Percentiles rank a stretch among this genome's conserved stretches.
Conservation (phyloP, 2,888 invertebrate species). For the Tachina lurida region DNA sequence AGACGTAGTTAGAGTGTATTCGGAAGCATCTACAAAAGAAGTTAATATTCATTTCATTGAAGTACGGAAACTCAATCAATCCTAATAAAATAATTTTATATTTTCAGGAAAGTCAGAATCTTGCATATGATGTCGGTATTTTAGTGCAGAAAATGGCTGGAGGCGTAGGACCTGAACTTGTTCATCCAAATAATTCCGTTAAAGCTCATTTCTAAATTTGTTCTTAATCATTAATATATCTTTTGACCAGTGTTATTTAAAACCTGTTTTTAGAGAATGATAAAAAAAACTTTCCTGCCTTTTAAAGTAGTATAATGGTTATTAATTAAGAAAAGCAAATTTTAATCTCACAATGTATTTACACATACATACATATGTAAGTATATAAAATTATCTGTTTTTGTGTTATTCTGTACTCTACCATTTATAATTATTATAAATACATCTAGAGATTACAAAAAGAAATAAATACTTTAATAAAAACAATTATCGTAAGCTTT, state of each 20-base stretch:
- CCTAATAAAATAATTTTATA: neutral
- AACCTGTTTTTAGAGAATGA: constrained; percentile 8
- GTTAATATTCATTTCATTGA: constrained; percentile 79
- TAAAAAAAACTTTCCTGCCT: constrained; percentile 53
- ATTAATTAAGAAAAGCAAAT: constrained; percentile 18
- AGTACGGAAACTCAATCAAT: neutral
- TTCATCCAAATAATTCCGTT: constrained; percentile 76
- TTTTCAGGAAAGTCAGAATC: constrained; percentile 85
- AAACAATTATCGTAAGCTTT: neutral
- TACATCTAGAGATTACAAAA: neutral
- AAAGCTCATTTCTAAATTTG: constrained; percentile 79
- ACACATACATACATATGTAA: neutral
- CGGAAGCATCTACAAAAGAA: constrained; percentile 92
- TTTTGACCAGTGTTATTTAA: constrained; percentile 15
- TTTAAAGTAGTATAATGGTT: constrained; percentile 34
- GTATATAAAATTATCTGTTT: neutral
- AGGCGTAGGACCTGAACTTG: constrained; percentile 88
- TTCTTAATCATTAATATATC: constrained; percentile 2
- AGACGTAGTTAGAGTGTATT: constrained; percentile 97
- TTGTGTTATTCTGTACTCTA: neutral
- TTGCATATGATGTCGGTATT: constrained; percentile 90
- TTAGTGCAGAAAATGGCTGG: constrained; percentile 91
- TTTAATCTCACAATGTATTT: constrained; percentile 36
- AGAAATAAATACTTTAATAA: neutral
- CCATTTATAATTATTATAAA: constrained; percentile 7